These are phyloP conservation scores for Ectobius pallidus DNA, from an alignment of 2,888 invertebrate species.

Conservation along the genomic window DNA sequence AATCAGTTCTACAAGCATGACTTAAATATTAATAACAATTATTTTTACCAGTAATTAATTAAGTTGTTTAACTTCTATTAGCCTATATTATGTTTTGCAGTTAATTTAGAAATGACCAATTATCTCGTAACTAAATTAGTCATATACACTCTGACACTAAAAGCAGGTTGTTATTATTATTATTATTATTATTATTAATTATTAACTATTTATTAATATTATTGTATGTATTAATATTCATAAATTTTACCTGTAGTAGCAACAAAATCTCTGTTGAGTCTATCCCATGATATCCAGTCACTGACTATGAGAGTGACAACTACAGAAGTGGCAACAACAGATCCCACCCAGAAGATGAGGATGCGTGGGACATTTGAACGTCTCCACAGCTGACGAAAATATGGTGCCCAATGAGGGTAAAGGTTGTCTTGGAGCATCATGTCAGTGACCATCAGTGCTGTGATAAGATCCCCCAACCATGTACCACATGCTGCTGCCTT, in stretches of 20 bases:
- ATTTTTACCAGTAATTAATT: too few species aligned
- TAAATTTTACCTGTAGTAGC: conserved; percentile 57
- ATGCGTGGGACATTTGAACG: conserved; percentile 55
- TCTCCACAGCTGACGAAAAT: conserved; percentile 52
- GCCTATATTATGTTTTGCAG: too few species aligned
- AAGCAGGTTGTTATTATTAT: too few species aligned
- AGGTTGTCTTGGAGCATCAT: conserved; percentile 61
- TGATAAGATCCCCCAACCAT: conserved; percentile 60
- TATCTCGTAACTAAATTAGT: too few species aligned
- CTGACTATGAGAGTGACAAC: conserved; percentile 58
- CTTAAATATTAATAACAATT: too few species aligned
- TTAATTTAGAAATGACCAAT: too few species aligned
- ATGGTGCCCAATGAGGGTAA: conserved; percentile 57
- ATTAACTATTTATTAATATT: too few species aligned
- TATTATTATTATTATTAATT: too few species aligned
- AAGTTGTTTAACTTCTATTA: too few species aligned
- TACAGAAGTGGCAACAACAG: conserved; percentile 52
- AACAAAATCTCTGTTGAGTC: conserved; percentile 56
- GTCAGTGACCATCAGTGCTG: conserved; percentile 61
- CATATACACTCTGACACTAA: too few species aligned
- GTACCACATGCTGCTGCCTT: conserved; percentile 60
- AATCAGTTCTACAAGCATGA: too few species aligned
- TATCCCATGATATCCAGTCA: conserved; percentile 59
- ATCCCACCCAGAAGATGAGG: conserved; percentile 57
- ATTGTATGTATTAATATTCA: too few species aligned